Conservation (phyloP, 2,113 vertebrate genomes). For the Oriolus oriolus region DNA sequence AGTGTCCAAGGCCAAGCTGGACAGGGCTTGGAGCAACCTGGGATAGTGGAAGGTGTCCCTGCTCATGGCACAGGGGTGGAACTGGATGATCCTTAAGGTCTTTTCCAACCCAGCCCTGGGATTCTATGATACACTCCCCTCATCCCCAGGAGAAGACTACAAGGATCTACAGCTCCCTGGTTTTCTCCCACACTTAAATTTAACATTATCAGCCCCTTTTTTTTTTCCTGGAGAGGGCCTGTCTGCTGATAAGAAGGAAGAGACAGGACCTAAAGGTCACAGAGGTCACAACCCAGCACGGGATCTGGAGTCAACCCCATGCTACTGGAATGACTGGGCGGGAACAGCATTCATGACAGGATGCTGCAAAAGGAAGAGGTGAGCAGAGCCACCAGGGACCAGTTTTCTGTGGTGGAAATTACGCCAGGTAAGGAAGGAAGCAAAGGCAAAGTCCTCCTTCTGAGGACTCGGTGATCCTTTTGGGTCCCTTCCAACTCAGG, state of each 20-base stretch:
- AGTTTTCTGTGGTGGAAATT: not conserved
- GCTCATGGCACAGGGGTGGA: not conserved
- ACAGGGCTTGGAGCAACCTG: not conserved
- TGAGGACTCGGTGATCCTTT: not conserved
- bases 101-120: not conserved
- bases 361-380: not conserved
- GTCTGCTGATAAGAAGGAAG: not conserved
- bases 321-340: not conserved
- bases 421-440: not conserved
- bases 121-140: not conserved
- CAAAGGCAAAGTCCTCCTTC: not conserved
- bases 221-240: not conserved
- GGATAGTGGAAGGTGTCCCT: not conserved
- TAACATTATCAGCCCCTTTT: not conserved
- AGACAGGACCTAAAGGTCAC: not conserved
- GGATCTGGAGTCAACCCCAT: not conserved
- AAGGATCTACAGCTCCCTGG: not conserved
- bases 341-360: not conserved
- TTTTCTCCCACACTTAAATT: not conserved
- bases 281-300: not conserved
- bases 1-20: fast-evolving
- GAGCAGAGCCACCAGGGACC: not conserved
- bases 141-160: not conserved
- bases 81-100: not conserved
- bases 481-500: not conserved